Percentiles rank a stretch among this genome's conserved stretches.
phyloP scores from a whole-genome alignment of 2,797 vertebrate species.

The Trichosurus vulpecula region DNA sequence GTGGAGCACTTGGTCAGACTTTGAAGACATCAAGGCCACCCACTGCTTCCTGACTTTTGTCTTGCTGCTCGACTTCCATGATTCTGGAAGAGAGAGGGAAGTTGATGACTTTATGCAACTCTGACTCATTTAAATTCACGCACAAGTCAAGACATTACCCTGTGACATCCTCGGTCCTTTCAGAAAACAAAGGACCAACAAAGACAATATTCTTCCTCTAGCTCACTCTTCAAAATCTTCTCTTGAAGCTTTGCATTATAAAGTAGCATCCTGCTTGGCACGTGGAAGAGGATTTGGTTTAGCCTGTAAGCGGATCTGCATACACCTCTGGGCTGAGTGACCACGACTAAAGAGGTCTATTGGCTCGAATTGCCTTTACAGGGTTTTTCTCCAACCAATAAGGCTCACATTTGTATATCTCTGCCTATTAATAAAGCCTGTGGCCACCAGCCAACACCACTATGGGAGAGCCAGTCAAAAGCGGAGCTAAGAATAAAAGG shows the following conservation, averaged over 20 bases:
- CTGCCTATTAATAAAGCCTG: neutral
- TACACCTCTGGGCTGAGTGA: neutral
- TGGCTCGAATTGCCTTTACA: neutral
- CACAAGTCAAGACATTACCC: no score
- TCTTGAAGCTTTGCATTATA: neutral
- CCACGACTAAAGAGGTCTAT: neutral
- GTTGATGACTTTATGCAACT: no score
- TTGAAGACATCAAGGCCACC: no score
- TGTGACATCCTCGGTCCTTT: no score
- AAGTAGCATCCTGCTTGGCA: neutral
- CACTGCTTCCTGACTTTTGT: no score
- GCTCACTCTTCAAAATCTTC: neutral
- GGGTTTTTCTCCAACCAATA: neutral
- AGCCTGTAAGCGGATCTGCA: neutral
- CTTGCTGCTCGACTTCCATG: no score
- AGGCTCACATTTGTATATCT: neutral
- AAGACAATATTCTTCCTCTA: neutral
- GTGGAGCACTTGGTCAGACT: no score
- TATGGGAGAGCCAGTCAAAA: neutral
- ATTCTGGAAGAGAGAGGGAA: no score
- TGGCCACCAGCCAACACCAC: neutral
- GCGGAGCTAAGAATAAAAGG: fast-evolving
- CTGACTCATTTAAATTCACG: no score
- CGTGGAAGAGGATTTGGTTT: neutral
- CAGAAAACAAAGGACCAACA: no score